These are phyloP conservation scores for Mimumesa dahlbomi DNA, from an alignment of 2,888 invertebrate species.

Conservation along the genomic window DNA sequence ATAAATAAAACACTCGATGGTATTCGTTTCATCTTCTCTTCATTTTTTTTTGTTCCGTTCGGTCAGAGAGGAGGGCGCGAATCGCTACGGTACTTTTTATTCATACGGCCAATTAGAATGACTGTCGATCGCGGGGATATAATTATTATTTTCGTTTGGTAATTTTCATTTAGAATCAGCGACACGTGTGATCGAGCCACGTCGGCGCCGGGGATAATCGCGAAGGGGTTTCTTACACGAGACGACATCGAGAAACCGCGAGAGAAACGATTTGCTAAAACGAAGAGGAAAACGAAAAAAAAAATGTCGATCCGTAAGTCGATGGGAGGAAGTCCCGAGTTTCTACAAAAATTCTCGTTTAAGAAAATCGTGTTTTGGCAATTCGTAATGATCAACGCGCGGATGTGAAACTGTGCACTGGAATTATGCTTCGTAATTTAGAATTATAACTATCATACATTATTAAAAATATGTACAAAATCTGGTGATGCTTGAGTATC, in stretches of 20 bases:
- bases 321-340: slow-evolving; percentile 47
- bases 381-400: slow-evolving; percentile 12
- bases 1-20: slow-evolving; percentile 9
- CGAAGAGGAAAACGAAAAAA: too few species aligned
- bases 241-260: slow-evolving; percentile 50
- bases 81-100: slow-evolving; percentile 8
- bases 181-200: slow-evolving; percentile 10
- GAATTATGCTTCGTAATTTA: slow-evolving; percentile 19
- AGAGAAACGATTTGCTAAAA: slow-evolving; percentile 28
- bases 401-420: slow-evolving; percentile 9
- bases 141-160: not conserved
- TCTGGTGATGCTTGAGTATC: slow-evolving; percentile 30
- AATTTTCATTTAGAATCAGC: not conserved
- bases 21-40: too few species aligned
- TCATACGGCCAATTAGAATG: slow-evolving; percentile 26
- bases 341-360: not conserved
- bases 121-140: not conserved
- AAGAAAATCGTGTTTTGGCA: slow-evolving; percentile 18
- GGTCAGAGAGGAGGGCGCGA: too few species aligned
- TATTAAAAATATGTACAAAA: slow-evolving; percentile 55
- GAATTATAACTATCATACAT: slow-evolving; percentile 38
- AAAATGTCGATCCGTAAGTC: slow-evolving; percentile 1
- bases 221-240: slow-evolving; percentile 24
- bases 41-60: too few species aligned
- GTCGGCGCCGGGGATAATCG: not conserved